Evolutionary conservation across 1,140 invertebrate genomes (phyloP), one percentile per base, ranked within the genome.

Genomic region (Microplitis mediator): DNA sequence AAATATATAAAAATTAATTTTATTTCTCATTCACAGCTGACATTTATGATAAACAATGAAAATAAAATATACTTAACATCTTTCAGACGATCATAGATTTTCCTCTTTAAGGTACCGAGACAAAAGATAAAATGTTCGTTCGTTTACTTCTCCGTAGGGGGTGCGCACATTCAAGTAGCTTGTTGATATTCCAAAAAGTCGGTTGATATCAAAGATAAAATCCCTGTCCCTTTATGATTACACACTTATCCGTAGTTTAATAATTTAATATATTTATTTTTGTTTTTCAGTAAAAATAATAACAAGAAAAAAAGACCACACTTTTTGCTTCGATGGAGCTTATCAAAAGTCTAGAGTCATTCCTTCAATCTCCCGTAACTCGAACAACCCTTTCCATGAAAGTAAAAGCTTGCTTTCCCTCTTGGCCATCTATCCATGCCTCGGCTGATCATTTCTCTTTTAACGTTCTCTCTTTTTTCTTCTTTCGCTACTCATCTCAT

Each of bases 191-290:
- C 45, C 31, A 31, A 23, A 52, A 14, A 31, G 34, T 32, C 56
- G 13, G n/a, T 5, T 45, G 66, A 51, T 58, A 9, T 60, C 32
- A 56, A 32, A 76, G 78, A 81, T 82, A 81, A 82, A 79, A 78
- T 73, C 77, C 64, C 78, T 81, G 84, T 84, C 84, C 84, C 83
- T 83, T 84, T 85, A 83, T 85, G 83, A 85, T 85, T 85, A 83
- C 81, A 79, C 80, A 83, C 83, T 85, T 84, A 84, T 78, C 80
- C 79, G 4, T 13, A 72, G 73, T 72, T 66, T 73, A 23, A 23
- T 23, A 23, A 23, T 23, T 23, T 23, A 23, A 23, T 23, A 23
- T 68, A 75, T 69, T 81, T 73, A 72, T 45, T 39, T 45, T 45
- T 45, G 6, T 11, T 45, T 45, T 45, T 45, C 11, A 45, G 11